A percentile compares a stretch with the other conserved stretches of the same genome.
phyloP scores from a whole-genome alignment of 1,140 invertebrate species.

The Zaprionus capensis region DNA sequence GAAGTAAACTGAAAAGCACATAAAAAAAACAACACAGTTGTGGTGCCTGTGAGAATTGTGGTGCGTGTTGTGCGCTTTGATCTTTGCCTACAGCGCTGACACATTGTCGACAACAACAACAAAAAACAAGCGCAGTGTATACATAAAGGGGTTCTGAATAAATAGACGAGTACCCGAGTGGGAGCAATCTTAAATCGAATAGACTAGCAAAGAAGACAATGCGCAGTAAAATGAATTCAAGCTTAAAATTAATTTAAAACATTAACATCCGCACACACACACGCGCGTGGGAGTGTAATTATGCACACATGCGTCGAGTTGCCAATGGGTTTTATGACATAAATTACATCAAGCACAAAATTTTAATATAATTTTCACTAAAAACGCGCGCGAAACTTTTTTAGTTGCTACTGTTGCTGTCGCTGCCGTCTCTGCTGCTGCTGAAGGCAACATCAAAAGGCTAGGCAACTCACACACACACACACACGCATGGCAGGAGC shows the following conservation, averaged over 20 bases:
- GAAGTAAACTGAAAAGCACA: conserved; percentile 15
- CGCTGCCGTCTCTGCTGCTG: background rate
- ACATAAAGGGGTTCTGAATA: conserved; percentile 72
- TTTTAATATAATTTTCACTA: conserved; percentile 84
- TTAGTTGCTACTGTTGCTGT: conserved; percentile 49
- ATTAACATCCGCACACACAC: conserved; percentile 57
- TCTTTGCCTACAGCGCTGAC: conserved; percentile 53
- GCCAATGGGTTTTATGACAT: conserved; percentile 73
- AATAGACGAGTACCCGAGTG: conserved; percentile 39
- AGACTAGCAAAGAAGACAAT: conserved; percentile 33
- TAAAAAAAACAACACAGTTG: background rate
- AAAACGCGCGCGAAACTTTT: conserved; percentile 81
- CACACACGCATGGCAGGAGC: conserved; percentile 3
- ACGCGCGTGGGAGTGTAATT: conserved; percentile 31
- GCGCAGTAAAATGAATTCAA: conserved; percentile 67
- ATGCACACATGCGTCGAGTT: conserved; percentile 55
- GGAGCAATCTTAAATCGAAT: conserved; percentile 60
- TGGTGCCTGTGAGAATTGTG: conserved; percentile 24
- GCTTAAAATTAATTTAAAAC: conserved; percentile 82
- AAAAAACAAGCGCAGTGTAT: background rate
- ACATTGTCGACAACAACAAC: conserved; percentile 9
- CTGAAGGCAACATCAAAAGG: conserved; percentile 49
- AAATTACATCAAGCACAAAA: conserved; percentile 84
- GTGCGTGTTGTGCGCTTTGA: conserved; percentile 63
- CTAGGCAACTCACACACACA: conserved; percentile 1